phyloP scores from a whole-genome alignment of 2,113 vertebrate species.

The Cephalopterus ornatus region DNA sequence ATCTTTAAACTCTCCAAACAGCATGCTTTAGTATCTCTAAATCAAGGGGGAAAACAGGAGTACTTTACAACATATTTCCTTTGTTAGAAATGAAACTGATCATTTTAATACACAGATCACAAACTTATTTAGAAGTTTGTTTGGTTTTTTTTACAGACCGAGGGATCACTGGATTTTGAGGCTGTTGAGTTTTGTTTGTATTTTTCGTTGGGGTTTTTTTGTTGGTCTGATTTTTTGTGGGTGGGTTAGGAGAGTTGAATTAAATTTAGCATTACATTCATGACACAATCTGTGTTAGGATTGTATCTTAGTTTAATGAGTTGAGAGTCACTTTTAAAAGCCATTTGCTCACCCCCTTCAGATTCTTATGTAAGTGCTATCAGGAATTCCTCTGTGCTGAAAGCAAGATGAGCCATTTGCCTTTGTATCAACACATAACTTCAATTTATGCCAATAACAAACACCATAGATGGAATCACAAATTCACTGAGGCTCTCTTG shows the following conservation, averaged over 20 bases:
- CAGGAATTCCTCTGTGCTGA: not conserved
- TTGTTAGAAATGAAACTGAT: not conserved
- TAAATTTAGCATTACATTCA: not conserved
- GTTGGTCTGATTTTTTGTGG: no score
- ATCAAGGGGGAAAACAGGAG: not conserved
- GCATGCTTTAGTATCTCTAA: not conserved
- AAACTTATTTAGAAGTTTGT: not conserved
- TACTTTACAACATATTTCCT: not conserved
- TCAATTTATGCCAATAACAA: not conserved
- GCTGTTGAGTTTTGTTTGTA: not conserved
- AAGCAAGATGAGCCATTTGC: not conserved
- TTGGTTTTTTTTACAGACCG: no score
- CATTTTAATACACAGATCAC: not conserved
- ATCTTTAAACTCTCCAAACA: not conserved
- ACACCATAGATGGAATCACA: not conserved
- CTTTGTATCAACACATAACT: not conserved
- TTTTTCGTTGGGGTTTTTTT: accelerated
- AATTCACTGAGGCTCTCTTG: not conserved
- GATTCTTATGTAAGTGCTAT: not conserved
- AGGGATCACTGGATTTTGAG: not conserved
- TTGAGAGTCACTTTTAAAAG: not conserved
- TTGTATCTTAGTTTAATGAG: not conserved
- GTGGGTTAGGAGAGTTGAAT: not conserved
- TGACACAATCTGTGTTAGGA: not conserved
- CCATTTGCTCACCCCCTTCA: not conserved